Percentiles rank a stretch among this genome's conserved stretches.
These are phyloP conservation scores for Chaunax sp. DNA, from an alignment of 2,797 vertebrate species.

Conservation along the genomic window DNA sequence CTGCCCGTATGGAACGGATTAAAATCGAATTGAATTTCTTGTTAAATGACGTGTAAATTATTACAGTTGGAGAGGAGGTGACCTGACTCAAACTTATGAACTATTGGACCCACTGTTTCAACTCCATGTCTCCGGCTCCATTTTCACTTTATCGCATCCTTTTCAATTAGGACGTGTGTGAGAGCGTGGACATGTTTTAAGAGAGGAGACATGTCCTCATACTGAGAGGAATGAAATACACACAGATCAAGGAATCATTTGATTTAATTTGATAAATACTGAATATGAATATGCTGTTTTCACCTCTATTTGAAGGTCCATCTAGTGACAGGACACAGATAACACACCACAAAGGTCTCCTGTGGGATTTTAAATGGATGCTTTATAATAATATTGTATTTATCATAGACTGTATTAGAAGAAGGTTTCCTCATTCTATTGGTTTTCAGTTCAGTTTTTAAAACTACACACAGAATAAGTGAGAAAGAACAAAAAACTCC, in stretches of 20 bases:
- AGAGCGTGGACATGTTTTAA: neutral
- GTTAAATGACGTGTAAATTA: constrained; percentile 63
- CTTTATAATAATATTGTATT: neutral
- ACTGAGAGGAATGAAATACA: neutral
- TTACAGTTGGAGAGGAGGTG: constrained; percentile 42
- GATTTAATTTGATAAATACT: too few species aligned
- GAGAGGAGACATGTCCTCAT: too few species aligned
- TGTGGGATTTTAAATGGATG: too few species aligned
- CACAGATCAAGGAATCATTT: too few species aligned
- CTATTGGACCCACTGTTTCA: constrained; percentile 10
- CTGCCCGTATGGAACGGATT: constrained; percentile 60
- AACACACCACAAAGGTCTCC: too few species aligned
- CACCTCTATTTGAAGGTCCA: neutral
- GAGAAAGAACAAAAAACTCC: neutral
- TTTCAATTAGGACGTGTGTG: neutral
- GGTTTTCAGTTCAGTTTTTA: too few species aligned
- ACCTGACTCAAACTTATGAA: constrained; percentile 23
- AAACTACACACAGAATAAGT: too few species aligned
- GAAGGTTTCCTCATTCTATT: neutral
- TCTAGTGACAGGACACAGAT: neutral
- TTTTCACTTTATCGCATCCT: neutral
- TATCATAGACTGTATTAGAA: neutral
- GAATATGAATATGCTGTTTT: neutral
- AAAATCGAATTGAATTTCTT: constrained; percentile 61
- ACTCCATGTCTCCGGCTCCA: neutral